A percentile compares a stretch with the other conserved stretches of the same genome.
These are phyloP conservation scores for Machimus atricapillus DNA, from an alignment of 2,888 invertebrate species.

Conservation along the genomic window DNA sequence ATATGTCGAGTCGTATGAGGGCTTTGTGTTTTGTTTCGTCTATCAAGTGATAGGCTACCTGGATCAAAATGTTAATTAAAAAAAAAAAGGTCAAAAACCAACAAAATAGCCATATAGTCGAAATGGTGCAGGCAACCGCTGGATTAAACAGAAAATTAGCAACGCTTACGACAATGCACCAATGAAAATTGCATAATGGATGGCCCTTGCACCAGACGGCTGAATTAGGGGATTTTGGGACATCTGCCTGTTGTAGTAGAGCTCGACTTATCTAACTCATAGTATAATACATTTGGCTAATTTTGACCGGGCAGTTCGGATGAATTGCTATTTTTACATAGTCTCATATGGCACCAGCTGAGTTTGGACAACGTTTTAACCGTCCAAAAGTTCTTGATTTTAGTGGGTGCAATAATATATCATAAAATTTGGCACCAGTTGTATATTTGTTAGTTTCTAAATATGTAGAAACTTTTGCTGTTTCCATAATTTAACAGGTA, in stretches of 20 bases:
- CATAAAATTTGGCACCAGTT: background rate
- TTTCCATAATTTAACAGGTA: background rate
- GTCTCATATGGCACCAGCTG: background rate
- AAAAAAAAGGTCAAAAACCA: background rate
- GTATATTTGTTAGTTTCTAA: background rate
- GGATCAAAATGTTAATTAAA: background rate
- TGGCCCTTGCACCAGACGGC: background rate
- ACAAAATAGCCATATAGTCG: background rate
- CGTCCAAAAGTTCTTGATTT: background rate
- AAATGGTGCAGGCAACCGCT: background rate
- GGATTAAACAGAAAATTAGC: background rate
- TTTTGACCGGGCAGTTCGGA: background rate
- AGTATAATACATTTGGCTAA: background rate
- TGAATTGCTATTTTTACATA: background rate
- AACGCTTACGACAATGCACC: background rate
- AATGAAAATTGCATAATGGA: background rate
- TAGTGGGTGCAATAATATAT: background rate
- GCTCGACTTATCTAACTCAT: background rate
- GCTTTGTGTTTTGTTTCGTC: background rate
- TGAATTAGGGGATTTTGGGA: background rate
- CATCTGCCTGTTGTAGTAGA: background rate
- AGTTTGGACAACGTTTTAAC: background rate
- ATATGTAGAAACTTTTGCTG: background rate
- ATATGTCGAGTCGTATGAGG: background rate
- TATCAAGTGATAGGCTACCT: background rate